These are phyloP conservation scores for Drosophila albomicans DNA, from an alignment of 1,140 invertebrate species.

Conservation along the genomic window DNA sequence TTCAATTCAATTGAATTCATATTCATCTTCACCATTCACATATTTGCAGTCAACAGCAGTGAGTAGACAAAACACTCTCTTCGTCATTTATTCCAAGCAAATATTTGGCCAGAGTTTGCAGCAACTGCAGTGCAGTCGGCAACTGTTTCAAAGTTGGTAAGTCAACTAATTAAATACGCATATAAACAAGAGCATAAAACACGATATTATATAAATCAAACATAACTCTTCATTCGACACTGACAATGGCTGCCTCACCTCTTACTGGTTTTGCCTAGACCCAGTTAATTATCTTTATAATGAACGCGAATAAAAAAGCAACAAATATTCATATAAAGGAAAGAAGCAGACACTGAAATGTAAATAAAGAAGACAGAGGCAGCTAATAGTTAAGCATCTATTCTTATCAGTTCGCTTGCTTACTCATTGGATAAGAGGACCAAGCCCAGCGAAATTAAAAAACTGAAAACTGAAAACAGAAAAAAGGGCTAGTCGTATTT, in stretches of 20 bases:
- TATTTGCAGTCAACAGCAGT: neutral
- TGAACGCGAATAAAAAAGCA: constrained; percentile 18
- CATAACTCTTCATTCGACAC: constrained; percentile 67
- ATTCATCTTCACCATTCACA: constrained; percentile 14
- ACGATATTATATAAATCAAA: constrained; percentile 51
- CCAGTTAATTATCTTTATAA: constrained; percentile 70
- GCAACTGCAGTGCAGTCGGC: constrained; percentile 45
- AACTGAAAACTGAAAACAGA: too few relatives aligned
- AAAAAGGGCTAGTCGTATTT: too few relatives aligned
- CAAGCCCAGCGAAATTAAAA: constrained; percentile 21
- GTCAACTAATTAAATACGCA: constrained; percentile 33
- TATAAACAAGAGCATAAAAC: neutral
- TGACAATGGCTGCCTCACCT: neutral
- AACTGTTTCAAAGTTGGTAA: constrained; percentile 53
- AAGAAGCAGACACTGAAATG: constrained; percentile 45
- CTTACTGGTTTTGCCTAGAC: constrained; percentile 50
- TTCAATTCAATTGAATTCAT: constrained; percentile 20
- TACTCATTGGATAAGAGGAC: constrained; percentile 45
- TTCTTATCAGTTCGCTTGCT: constrained; percentile 39
- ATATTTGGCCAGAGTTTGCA: constrained; percentile 49
- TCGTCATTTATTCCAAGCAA: constrained; percentile 19
- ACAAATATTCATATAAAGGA: constrained; percentile 7
- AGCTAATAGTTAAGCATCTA: constrained; percentile 46
- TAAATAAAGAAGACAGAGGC: constrained; percentile 48
- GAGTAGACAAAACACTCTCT: constrained; percentile 6